Percentiles rank a stretch among this genome's conserved stretches.
Conservation (phyloP, 1,140 invertebrate genomes). For the Drosophila micromelanica region DNA sequence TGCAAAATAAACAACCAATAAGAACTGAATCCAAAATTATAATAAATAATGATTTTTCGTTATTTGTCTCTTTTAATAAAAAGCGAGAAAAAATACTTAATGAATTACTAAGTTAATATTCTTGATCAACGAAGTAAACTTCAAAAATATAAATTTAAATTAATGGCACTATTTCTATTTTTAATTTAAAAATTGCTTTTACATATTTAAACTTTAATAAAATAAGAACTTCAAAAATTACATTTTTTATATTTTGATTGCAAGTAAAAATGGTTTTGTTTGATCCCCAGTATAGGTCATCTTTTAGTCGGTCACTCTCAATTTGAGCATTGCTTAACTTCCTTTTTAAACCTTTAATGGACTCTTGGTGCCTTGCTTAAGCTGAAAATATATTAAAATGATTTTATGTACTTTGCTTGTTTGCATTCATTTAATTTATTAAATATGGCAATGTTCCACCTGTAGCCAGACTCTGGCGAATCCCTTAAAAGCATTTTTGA, state of each 20-base stretch:
- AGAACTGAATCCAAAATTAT: not conserved
- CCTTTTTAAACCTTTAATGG: not conserved
- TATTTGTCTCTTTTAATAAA: not conserved
- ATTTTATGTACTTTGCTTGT: not conserved
- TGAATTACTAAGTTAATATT: no score
- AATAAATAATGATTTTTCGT: conserved; percentile 11
- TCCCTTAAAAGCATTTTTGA: not conserved
- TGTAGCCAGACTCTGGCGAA: not conserved
- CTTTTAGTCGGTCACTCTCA: no score
- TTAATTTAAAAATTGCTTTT: no score
- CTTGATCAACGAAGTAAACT: no score
- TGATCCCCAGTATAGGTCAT: no score
- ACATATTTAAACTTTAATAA: no score
- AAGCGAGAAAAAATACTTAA: not conserved
- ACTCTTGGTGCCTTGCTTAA: not conserved
- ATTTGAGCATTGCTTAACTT: not conserved
- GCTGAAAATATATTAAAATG: not conserved
- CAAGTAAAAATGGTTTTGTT: no score
- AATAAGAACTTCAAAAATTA: no score
- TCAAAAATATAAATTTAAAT: no score
- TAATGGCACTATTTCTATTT: no score
- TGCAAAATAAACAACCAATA: conserved; percentile 16
- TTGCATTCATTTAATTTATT: not conserved
- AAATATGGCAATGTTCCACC: not conserved
- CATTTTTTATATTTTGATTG: no score